A percentile compares a stretch with the other conserved stretches of the same genome.
phyloP scores from a whole-genome alignment of 2,888 invertebrate genomes.

The Didymodactylos carnosus region DNA sequence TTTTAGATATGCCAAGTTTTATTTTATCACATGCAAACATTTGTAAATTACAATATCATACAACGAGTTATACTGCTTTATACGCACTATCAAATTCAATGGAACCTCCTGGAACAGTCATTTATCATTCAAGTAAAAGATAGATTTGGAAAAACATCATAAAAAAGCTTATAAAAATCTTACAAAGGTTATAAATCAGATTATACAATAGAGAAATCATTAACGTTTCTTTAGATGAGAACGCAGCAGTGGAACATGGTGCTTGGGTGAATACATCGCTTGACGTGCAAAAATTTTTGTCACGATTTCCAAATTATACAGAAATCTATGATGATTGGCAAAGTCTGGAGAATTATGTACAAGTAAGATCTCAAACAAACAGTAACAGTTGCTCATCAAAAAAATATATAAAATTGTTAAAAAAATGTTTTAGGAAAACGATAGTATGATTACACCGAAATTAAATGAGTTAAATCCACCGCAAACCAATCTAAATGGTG shows the following conservation, averaged over 20 bases:
- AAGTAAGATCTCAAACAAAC: not conserved
- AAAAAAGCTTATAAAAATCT: no score
- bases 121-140: constrained; percentile 53
- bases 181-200: no score
- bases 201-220: not conserved
- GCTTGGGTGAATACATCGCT: constrained; percentile 37
- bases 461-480: no score
- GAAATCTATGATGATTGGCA: constrained; percentile 17
- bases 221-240: constrained; percentile 23
- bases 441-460: no score
- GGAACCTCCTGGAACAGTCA: constrained; percentile 49
- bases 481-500: no score
- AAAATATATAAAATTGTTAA: no score
- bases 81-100: constrained; percentile 48
- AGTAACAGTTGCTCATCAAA: no score
- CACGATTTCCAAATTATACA: constrained; percentile 31
- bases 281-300: constrained; percentile 36
- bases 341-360: not conserved
- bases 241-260: constrained; percentile 31
- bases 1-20: not conserved
- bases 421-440: no score
- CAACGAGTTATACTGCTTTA: constrained; percentile 46
- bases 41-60: constrained; percentile 50
- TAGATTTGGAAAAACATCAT: no score
- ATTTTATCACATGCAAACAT: constrained; percentile 39